Evolutionary conservation across 2,888 invertebrate genomes (phyloP).

Genomic region (Neocrepidodera transversa): DNA sequence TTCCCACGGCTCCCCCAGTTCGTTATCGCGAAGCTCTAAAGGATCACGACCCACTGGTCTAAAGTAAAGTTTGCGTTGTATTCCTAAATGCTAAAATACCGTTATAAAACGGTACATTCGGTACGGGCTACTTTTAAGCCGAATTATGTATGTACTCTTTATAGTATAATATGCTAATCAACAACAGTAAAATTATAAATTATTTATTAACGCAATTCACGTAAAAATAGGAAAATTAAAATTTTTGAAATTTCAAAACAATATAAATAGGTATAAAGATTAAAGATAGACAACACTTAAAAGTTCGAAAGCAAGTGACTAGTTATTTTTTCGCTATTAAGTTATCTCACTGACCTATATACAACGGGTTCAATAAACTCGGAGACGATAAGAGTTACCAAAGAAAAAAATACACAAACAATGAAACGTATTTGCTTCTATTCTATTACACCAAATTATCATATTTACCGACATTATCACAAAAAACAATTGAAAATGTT

Average conservation of each 20-base stretch:
- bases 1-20: no score
- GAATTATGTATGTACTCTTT: constrained; percentile 1
- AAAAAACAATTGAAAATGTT: constrained; percentile 44
- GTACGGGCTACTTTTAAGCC: constrained; percentile 10
- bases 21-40: no score
- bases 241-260: no score
- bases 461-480: constrained; percentile 48
- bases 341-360: constrained; percentile 55
- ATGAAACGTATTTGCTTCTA: constrained; percentile 49
- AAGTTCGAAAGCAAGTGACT: constrained; percentile 7
- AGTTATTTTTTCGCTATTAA: constrained; percentile 41
- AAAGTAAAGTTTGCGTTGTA: background rate
- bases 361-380: constrained; percentile 38
- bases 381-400: constrained; percentile 46
- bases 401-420: constrained; percentile 50
- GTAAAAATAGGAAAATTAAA: no score
- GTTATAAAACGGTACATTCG: constrained; percentile 12
- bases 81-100: constrained; percentile 10
- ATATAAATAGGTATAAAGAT: no score
- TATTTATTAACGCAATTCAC: no score
- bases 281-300: constrained; percentile 13
- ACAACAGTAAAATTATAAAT: constrained; percentile 9
- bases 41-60: background rate
- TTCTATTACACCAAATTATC: constrained; percentile 50
- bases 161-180: constrained; percentile 9